phyloP scores from a whole-genome alignment of 2,888 invertebrate species.

The Caenorhabditis wallacei region DNA sequence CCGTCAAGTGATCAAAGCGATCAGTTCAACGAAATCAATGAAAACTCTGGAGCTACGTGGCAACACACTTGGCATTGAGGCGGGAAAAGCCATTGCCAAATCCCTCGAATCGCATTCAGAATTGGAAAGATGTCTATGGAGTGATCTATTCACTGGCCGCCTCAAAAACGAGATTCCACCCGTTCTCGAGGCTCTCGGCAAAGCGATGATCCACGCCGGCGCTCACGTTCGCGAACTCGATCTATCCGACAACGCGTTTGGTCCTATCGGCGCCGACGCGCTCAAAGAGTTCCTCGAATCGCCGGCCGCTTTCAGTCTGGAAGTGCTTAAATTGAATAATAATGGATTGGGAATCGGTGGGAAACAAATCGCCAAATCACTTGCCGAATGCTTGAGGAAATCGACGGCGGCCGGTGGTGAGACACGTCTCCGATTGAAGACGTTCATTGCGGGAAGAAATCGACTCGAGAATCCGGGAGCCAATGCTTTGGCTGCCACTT shows the following conservation, averaged over 20 bases:
- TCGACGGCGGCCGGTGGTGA: conserved; percentile 62
- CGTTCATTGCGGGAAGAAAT: conserved; percentile 95
- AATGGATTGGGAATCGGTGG: conserved; percentile 97
- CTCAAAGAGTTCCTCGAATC: conserved; percentile 89
- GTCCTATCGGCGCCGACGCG: conserved; percentile 94
- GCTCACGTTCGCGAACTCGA: conserved; percentile 91
- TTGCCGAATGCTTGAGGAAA: conserved; percentile 71
- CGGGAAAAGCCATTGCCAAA: conserved; percentile 69
- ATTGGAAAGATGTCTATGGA: conserved; percentile 88
- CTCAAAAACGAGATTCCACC: conserved; percentile 95
- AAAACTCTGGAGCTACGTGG: conserved; percentile 72
- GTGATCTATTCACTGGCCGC: conserved; percentile 96
- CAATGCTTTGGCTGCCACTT: conserved; percentile 90
- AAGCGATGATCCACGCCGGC: conserved; percentile 90
- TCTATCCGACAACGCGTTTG: conserved; percentile 97
- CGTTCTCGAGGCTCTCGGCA: conserved; percentile 89
- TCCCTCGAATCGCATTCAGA: conserved; percentile 64
- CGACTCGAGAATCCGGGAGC: conserved; percentile 96
- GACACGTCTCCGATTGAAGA: conserved; percentile 88
- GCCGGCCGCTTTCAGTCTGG: conserved; percentile 90
- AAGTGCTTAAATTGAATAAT: conserved; percentile 92
- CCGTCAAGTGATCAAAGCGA: conserved; percentile 65
- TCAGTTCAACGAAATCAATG: conserved; percentile 49
- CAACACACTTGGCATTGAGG: conserved; percentile 78
- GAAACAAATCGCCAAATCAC: conserved; percentile 82